Evolutionary conservation across 2,888 invertebrate genomes (phyloP).

Genomic region (Rhagium mordax): DNA sequence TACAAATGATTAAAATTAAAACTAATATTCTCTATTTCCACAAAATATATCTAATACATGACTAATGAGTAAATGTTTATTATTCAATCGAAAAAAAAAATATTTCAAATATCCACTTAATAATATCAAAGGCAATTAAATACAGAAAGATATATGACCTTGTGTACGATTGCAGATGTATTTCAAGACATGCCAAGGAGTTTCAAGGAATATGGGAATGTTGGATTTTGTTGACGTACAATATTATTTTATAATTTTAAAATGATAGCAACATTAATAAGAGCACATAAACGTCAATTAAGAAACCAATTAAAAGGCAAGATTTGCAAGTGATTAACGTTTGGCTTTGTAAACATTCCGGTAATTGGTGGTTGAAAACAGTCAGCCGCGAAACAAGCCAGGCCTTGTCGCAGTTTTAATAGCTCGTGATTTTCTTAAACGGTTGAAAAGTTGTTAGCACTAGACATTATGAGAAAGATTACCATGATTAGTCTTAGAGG

Average conservation of each 20-base stretch:
- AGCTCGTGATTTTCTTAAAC: constrained; percentile 70
- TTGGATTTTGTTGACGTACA: constrained; percentile 14
- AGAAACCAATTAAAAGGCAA: constrained; percentile 67
- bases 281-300: constrained; percentile 67
- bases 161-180: background rate
- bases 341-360: constrained; percentile 65
- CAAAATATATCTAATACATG: too few relatives aligned
- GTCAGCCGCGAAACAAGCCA: constrained; percentile 61
- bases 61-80: too few relatives aligned
- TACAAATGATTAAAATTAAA: too few relatives aligned
- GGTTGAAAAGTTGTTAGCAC: constrained; percentile 70
- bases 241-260: constrained; percentile 36
- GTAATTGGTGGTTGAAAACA: constrained; percentile 60
- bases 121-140: background rate
- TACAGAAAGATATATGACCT: background rate
- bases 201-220: background rate
- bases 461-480: constrained; percentile 69
- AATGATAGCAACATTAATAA: constrained; percentile 60
- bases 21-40: too few relatives aligned
- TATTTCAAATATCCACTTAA: too few relatives aligned
- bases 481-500: constrained; percentile 69
- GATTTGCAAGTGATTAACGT: constrained; percentile 68
- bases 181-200: background rate
- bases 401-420: constrained; percentile 68
- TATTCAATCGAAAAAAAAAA: too few relatives aligned